These are phyloP conservation scores for Caretta caretta DNA, from an alignment of 2,113 vertebrate species.

Conservation along the genomic window DNA sequence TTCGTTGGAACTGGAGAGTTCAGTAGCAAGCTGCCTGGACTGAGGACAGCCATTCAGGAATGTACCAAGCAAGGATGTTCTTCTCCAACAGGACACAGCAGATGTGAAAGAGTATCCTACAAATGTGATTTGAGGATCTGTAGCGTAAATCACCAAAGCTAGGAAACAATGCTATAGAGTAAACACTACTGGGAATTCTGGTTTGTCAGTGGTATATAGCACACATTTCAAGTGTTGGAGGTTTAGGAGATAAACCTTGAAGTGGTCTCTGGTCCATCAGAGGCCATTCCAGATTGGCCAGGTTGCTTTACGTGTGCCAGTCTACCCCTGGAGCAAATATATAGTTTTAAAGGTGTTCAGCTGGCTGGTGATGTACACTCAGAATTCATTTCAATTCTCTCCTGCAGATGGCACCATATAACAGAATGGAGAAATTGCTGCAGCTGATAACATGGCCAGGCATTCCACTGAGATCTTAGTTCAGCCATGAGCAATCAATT, in stretches of 20 bases:
- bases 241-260: neutral
- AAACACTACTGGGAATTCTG: neutral
- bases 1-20: neutral
- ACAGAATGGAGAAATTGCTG: neutral
- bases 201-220: neutral
- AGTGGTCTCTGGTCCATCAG: neutral
- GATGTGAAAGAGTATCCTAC: neutral
- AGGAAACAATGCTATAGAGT: fast-evolving
- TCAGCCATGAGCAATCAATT: neutral
- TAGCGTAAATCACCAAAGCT: neutral
- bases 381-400: neutral
- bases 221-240: neutral
- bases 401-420: constrained; percentile 63
- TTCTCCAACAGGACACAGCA: neutral
- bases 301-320: neutral
- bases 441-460: fast-evolving
- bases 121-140: neutral
- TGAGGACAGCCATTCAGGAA: neutral
- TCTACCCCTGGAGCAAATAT: neutral
- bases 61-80: fast-evolving
- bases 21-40: neutral
- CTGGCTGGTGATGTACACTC: neutral
- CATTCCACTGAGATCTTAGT: fast-evolving
- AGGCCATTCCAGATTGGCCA: neutral
- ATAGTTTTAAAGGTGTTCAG: neutral